Percentiles rank a stretch among this genome's conserved stretches.
phyloP scores from a whole-genome alignment of 92 coral and sea anemone genomes.

The Actinostola sp. region DNA sequence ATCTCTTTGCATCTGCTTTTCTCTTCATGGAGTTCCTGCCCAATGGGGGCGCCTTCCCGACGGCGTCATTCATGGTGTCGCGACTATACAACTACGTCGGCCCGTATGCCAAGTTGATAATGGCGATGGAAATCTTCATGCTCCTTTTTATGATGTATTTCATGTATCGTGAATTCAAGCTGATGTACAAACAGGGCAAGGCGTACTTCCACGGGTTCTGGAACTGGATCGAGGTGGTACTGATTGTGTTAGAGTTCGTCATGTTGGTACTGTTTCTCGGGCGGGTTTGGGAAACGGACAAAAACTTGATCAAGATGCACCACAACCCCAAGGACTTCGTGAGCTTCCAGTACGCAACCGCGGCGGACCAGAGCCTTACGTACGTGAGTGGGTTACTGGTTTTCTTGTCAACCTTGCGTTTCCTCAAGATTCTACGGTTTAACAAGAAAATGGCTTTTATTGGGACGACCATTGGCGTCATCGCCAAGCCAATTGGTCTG shows the following conservation, averaged over 20 bases:
- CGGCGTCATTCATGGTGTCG: constrained; percentile 61
- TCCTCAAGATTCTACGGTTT: constrained; percentile 75
- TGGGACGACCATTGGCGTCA: constrained; percentile 72
- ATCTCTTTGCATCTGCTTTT: constrained; percentile 84
- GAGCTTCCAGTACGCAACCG: constrained; percentile 92
- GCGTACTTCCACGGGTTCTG: constrained; percentile 87
- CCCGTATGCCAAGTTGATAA: constrained; percentile 55
- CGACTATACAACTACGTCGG: constrained; percentile 83
- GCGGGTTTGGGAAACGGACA: constrained; percentile 83
- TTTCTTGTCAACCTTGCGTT: constrained; percentile 77
- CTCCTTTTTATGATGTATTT: constrained; percentile 81
- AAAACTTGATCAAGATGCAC: constrained; percentile 68
- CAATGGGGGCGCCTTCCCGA: constrained; percentile 80
- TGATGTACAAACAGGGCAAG: constrained; percentile 64
- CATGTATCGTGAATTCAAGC: constrained; percentile 81
- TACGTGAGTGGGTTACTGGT: constrained; percentile 79
- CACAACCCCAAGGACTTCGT: constrained; percentile 91
- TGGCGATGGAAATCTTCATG: constrained; percentile 67
- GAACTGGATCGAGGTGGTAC: constrained; percentile 87
- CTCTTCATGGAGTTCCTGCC: constrained; percentile 89
- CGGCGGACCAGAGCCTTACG: constrained; percentile 71
- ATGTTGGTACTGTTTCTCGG: constrained; percentile 67
- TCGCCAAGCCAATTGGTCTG: constrained; percentile 73
- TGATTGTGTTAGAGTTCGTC: constrained; percentile 70
- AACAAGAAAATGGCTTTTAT: constrained; percentile 84